Base-by-base conservation (phyloP, 2,888 invertebrate species). In the Tuberolachnus salignus region DNA sequence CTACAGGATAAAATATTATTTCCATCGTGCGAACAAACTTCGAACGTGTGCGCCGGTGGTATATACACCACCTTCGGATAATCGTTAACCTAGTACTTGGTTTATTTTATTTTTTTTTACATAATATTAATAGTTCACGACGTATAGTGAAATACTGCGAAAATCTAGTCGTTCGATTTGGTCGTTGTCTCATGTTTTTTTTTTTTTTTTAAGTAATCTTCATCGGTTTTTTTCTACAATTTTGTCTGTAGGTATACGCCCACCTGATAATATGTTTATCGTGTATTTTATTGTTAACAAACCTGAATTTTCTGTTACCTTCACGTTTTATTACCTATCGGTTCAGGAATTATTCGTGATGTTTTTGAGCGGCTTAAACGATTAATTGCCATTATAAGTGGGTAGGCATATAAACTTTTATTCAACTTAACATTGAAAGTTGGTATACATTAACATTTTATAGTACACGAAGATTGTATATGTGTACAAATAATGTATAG, bases 71-170 rank as follows among this genome's bases (percentile, higher is more conserved):
- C 16, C 55, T 44, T 67, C 26, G 26, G 51, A 70, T 44, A 4
- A 70, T 51, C 34, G 16, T 70, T 55, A 70, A 70, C 44, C 21
- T 21, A 55, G 55, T 55, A 42, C 19, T 34, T 14, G 14, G 42
- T 66, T 34, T 16, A 46, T 44, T 10, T 49, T n/a, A 10, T 55
- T 42, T 55, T 16, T 55, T 21, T 70, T 16, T 42, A 53, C 21
- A 21, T 53, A 44, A 44, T 11, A 70, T 55, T 44, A 42, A 42
- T 44, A 21, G 10, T 34, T 34, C 34, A 34, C 34, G 34, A 34
- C 34, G 23, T 3, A 34, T 11, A 11, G 42, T 14, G 21, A n/a
- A n/a, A n/a, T 21, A 53, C 19, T 49, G 51, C 14, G 14, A 69
- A 67, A 53, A 34, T 4, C 11, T 1, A 14, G 67, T 69, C 13